Evolutionary conservation across 2,888 invertebrate genomes (phyloP).

Genomic region (Eueremaeus valkanovi): DNA sequence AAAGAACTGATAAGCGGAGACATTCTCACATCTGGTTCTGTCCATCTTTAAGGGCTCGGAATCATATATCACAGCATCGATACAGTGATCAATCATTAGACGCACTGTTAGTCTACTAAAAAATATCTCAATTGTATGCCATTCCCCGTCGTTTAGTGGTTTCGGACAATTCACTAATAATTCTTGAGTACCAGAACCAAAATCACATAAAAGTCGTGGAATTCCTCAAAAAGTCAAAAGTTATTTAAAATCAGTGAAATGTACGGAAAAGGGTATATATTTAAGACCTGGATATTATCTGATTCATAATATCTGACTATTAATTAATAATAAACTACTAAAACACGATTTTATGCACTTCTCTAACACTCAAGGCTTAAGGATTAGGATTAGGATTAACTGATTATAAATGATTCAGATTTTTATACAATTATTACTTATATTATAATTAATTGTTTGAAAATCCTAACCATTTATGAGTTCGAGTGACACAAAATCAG

Average conservation of each 20-base stretch:
- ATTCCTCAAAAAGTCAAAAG: background rate
- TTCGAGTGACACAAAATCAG: constrained; percentile 87
- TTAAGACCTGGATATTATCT: no score
- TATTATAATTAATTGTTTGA: background rate
- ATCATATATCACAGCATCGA: constrained; percentile 66
- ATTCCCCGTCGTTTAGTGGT: constrained; percentile 71
- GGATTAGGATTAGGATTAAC: no score
- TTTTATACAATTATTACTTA: no score
- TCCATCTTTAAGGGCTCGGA: constrained; percentile 69
- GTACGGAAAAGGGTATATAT: no score
- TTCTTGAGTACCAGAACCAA: constrained; percentile 74
- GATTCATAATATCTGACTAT: no score
- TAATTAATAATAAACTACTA: no score
- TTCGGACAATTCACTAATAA: constrained; percentile 66
- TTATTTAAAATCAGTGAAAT: background rate
- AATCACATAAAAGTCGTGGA: constrained; percentile 70
- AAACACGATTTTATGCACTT: no score
- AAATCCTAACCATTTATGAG: constrained; percentile 67
- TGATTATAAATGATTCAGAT: no score
- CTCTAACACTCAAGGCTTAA: no score
- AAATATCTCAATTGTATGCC: constrained; percentile 79
- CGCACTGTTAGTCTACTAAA: constrained; percentile 65
- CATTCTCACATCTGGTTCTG: constrained; percentile 80
- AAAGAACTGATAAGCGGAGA: constrained; percentile 74
- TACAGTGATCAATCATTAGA: constrained; percentile 88